Percentiles rank a stretch among this genome's conserved stretches.
These are phyloP conservation scores for Gymnothorax reevesii DNA, from an alignment of 2,797 vertebrate genomes.

Conservation along the genomic window DNA sequence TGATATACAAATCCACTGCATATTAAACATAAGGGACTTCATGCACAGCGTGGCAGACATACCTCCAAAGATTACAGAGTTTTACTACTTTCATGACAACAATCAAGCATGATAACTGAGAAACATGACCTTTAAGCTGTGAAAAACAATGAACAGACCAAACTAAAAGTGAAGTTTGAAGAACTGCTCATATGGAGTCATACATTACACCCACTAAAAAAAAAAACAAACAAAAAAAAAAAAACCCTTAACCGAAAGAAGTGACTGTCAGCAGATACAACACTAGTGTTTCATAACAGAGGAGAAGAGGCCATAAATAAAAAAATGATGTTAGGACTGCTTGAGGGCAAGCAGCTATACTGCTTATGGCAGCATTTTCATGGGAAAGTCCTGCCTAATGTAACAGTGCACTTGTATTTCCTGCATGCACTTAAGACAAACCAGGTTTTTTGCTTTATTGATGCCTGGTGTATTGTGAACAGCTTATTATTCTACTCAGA, in stretches of 20 bases:
- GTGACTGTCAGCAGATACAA: slow-evolving; percentile 3
- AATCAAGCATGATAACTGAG: slow-evolving; percentile 21
- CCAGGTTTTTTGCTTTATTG: background rate
- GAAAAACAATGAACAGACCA: background rate
- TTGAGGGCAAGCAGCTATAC: background rate
- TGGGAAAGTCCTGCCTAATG: background rate
- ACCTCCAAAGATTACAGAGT: background rate
- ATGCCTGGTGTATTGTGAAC: background rate
- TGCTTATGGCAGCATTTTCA: background rate
- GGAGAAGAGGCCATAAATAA: background rate
- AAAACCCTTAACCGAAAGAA: background rate
- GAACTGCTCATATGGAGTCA: slow-evolving; percentile 11
- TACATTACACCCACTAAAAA: background rate
- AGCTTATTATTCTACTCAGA: slow-evolving; percentile 12
- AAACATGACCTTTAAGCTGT: slow-evolving; percentile 38
- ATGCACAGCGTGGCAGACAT: background rate
- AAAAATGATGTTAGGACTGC: background rate
- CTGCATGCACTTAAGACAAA: background rate
- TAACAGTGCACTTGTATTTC: background rate
- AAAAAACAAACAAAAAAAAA: background rate
- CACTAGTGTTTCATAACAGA: background rate
- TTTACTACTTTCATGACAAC: slow-evolving; percentile 15
- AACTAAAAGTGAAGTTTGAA: background rate
- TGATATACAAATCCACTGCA: background rate
- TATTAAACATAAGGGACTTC: background rate